Base-by-base conservation (phyloP, 64 coral and sea anemone genomes). In the Orbicella faveolata region DNA sequence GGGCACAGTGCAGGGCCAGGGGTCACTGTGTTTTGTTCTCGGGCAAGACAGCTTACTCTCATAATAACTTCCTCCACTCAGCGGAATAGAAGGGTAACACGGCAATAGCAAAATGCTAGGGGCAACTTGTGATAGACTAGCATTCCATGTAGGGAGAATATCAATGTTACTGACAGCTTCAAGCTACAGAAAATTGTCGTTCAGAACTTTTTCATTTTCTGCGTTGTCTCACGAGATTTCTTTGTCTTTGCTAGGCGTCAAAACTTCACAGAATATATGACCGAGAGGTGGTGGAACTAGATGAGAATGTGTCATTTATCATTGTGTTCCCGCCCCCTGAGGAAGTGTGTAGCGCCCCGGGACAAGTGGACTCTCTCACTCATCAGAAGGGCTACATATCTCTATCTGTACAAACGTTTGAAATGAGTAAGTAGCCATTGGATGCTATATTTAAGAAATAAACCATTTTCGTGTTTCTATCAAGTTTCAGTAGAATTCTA, bases 251-350 rank as follows among this genome's bases (percentile, higher is more conserved):
- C 5, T 61, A 96, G 95, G 95, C 95, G 67, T 88, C 91, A 16
- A 89, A 90, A 84, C 84, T 93, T 51, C 94, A 98, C 62, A 69
- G 96, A 76, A 95, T 98, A 73, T 98, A 98, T 61, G 96, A 98
- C 61, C 96, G 96, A 55, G 96, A 98, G 54, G 94, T 98, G n/a
- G 96, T 98, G 18, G 96, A 98, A 90, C 80, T 98, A 68, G 94
- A 95, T 26, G 94, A 98, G 39, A 88, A 93, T 66, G 96, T 98
- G 21, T 98, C 96, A 44, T 98, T 98, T 78, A 75, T 98, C 34
- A 98, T 98, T 76, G 93, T 98, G 6, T 91, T 98, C 17, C 96
- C 96, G 2, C 90, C 96, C 5, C 96, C 96, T 17, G 96, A 98
- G 72, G 90, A 95, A 37, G 96, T 98, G 5, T 98, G 96, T 52